phyloP scores from a whole-genome alignment of 2,888 invertebrate genomes.

The Habroteleia sp. region DNA sequence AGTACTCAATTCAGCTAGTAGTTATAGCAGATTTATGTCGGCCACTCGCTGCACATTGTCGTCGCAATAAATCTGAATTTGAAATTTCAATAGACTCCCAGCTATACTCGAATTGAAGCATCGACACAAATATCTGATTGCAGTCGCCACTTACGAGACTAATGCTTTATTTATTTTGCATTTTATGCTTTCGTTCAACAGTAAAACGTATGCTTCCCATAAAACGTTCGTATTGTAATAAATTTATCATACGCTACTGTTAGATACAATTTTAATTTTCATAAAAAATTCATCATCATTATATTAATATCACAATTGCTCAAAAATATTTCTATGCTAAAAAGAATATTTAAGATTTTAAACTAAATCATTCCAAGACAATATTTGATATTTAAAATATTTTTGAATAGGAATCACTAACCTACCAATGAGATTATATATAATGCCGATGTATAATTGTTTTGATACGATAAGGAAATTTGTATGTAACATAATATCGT shows the following conservation, averaged over 20 bases:
- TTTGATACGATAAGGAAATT: constrained; percentile 4
- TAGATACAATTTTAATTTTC: no score
- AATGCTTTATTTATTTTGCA: constrained; percentile 45
- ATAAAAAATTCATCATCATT: no score
- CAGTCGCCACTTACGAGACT: constrained; percentile 31
- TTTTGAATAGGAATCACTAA: no score
- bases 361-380: no score
- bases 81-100: constrained; percentile 54
- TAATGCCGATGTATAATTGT: no score
- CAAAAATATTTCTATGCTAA: no score
- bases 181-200: constrained; percentile 16
- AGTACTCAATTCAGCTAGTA: constrained; percentile 47
- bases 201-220: constrained; percentile 12
- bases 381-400: no score
- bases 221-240: no score
- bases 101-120: constrained; percentile 40
- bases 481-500: not conserved
- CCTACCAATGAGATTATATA: no score
- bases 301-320: no score
- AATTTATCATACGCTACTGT: no score
- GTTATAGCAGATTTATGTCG: constrained; percentile 55
- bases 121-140: constrained; percentile 51
- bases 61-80: constrained; percentile 56
- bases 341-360: no score
- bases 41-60: constrained; percentile 39